Conservation (phyloP, 2,797 vertebrate species). For the Cirrhinus molitorella region DNA sequence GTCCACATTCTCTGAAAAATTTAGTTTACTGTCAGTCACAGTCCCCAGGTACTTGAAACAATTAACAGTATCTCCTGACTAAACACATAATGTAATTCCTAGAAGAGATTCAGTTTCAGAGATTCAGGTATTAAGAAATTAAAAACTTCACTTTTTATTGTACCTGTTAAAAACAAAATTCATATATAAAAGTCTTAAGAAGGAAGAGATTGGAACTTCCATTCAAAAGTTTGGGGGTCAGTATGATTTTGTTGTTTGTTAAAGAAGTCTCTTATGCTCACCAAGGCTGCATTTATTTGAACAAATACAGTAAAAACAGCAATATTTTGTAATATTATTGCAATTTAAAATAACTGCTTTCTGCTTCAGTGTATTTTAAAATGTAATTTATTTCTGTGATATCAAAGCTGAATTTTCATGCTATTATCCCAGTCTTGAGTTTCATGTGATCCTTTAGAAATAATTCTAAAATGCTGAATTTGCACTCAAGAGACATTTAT, state of each 20-base stretch:
- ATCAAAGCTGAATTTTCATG: neutral
- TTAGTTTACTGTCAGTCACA: neutral
- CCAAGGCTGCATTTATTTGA: no score
- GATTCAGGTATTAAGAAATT: neutral
- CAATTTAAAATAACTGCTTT: no score
- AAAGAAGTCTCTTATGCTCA: no score
- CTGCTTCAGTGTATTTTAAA: neutral
- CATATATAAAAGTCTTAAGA: neutral
- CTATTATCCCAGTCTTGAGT: neutral
- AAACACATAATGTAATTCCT: neutral
- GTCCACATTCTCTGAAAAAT: neutral
- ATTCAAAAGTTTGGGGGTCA: neutral
- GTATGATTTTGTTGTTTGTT: neutral
- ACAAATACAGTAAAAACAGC: neutral
- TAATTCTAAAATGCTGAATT: neutral
- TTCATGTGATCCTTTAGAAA: neutral
- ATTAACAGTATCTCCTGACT: neutral
- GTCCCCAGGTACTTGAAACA: neutral
- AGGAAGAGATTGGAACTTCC: neutral
- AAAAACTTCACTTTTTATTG: neutral
- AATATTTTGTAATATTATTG: neutral
- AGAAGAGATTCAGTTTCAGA: neutral
- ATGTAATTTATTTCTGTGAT: neutral
- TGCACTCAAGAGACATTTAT: neutral
- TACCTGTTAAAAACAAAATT: neutral